Evolutionary conservation across 2,888 invertebrate genomes (phyloP).

Genomic region (Brachyopa scutellaris): DNA sequence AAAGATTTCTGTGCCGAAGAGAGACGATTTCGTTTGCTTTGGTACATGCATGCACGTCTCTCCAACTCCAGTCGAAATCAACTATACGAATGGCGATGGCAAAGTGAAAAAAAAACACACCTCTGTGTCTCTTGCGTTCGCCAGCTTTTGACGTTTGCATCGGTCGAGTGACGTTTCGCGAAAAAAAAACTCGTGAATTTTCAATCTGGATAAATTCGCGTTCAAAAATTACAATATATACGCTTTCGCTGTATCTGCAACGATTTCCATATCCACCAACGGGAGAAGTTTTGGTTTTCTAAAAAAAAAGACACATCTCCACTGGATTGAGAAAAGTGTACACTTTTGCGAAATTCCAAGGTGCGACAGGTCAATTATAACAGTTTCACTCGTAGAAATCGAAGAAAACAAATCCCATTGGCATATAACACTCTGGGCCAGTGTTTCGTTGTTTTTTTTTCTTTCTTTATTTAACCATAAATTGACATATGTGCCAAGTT

Average conservation of each 20-base stretch:
- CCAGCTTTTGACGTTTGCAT: constrained; percentile 64
- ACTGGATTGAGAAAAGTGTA: no score
- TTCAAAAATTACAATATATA: no score
- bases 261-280: neutral
- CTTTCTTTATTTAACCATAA: constrained; percentile 2
- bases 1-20: constrained; percentile 25
- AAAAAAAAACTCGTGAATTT: constrained; percentile 18
- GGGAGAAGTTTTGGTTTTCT: neutral
- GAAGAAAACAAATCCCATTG: constrained; percentile 31
- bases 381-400: constrained; percentile 55
- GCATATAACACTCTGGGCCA: constrained; percentile 46
- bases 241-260: neutral
- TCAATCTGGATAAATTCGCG: neutral
- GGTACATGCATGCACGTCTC: constrained; percentile 53
- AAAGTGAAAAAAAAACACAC: no score
- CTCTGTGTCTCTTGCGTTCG: constrained; percentile 25
- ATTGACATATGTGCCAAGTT: constrained; percentile 48
- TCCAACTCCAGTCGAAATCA: constrained; percentile 15
- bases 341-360: constrained; percentile 63
- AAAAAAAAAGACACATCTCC: neutral
- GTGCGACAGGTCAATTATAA: constrained; percentile 69
- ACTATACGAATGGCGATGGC: constrained; percentile 11
- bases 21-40: constrained; percentile 39
- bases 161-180: constrained; percentile 39
- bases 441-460: constrained; percentile 19